phyloP scores from a whole-genome alignment of 2,797 vertebrate genomes.

The Taenioides sp. region DNA sequence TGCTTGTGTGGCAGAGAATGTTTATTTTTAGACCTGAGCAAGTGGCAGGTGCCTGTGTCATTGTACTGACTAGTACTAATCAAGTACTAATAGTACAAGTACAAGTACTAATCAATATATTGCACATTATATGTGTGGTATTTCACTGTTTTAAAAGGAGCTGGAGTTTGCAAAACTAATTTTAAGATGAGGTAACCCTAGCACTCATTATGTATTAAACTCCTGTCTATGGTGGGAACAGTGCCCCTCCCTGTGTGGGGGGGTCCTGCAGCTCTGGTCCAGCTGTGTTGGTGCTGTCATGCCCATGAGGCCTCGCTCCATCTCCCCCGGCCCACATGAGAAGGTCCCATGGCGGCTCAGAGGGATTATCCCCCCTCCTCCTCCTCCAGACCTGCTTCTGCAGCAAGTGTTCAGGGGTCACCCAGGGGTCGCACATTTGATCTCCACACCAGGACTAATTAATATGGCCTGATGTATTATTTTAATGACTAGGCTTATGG shows the following conservation, averaged over 20 bases:
- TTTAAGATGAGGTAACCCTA: not conserved
- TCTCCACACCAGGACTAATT: slow-evolving; percentile 49
- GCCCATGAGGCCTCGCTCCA: slow-evolving; percentile 61
- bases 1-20: not conserved
- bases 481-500: slow-evolving; percentile 44
- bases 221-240: not conserved
- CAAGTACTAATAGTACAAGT: too few species aligned
- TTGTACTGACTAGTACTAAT: not conserved
- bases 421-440: slow-evolving; percentile 59
- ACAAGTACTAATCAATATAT: not conserved
- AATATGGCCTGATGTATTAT: slow-evolving; percentile 52
- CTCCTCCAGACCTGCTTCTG: slow-evolving; percentile 53
- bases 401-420: slow-evolving; percentile 68
- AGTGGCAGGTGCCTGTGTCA: not conserved
- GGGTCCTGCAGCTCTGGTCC: slow-evolving; percentile 37
- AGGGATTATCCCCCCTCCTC: slow-evolving; percentile 63
- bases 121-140: too few species aligned
- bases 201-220: not conserved
- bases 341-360: slow-evolving; percentile 48
- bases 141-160: not conserved
- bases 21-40: not conserved
- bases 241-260: not conserved
- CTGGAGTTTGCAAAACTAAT: not conserved
- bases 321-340: slow-evolving; percentile 60
- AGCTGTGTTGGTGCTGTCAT: slow-evolving; percentile 80